Conservation (phyloP, 2,113 vertebrate genomes). For the Atrichornis clamosus region DNA sequence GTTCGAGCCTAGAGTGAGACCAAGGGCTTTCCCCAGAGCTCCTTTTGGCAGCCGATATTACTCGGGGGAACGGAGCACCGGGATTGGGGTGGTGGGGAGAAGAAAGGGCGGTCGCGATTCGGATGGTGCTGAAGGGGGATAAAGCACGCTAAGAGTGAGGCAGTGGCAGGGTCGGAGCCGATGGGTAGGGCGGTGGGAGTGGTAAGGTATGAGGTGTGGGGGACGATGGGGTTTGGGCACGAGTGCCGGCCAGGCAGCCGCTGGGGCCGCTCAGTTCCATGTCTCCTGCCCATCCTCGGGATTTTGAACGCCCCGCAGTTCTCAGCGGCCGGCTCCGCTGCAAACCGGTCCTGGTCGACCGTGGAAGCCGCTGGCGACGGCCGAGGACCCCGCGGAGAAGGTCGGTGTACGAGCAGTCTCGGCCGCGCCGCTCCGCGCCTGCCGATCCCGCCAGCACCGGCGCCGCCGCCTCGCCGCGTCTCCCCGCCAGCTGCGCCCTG, state of each 20-base stretch:
- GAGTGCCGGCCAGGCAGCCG: not conserved
- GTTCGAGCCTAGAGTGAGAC: accelerated
- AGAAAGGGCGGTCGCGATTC: accelerated
- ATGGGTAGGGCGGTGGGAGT: not conserved
- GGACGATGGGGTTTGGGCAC: accelerated
- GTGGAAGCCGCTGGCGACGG: not conserved
- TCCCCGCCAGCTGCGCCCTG: not conserved
- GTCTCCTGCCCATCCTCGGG: not conserved
- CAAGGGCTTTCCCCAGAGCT: not conserved
- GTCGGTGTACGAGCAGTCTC: no score
- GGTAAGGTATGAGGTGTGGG: no score
- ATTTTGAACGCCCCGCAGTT: not conserved
- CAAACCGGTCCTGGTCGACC: not conserved
- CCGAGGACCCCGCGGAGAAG: not conserved
- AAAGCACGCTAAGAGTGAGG: accelerated
- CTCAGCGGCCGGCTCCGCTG: not conserved
- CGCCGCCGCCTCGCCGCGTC: not conserved
- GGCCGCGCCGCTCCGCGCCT: no score
- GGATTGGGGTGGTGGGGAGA: accelerated
- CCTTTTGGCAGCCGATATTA: accelerated
- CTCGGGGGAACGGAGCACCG: accelerated
- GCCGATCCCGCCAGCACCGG: not conserved
- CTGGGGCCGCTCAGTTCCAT: not conserved
- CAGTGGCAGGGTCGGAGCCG: not conserved
- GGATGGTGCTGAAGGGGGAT: no score